Base-by-base conservation (phyloP, 2,113 vertebrate species). In the Cathartes aura region DNA sequence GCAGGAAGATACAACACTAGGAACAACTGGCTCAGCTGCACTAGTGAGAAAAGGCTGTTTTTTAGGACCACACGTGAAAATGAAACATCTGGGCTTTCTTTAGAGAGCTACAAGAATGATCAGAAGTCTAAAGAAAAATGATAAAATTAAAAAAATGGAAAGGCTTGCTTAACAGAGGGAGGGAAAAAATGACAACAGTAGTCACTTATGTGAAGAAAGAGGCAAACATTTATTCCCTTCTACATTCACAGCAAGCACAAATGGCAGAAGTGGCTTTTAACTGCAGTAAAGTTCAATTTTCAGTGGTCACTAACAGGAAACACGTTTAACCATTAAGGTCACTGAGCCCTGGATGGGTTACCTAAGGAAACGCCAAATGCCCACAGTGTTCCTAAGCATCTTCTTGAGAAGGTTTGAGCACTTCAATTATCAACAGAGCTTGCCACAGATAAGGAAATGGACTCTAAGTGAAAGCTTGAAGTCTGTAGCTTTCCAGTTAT, bases 301-400 rank as follows among this genome's bases (percentile, higher is more conserved):
- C 16, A 80, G 79, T 40, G 92, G 89, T 72, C 80, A 64, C 24
- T 5, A 71, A 64, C 73, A 93, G 87, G 92, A 95, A 97, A 84
- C 5, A 0, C 47, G 89, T 91, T 84, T 84, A 96, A 91, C 94
- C 76, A 89, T 78, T 43, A 74, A 62, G 36, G 59, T 10, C 1
- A 0, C 64, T 79, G 56, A 90, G 60, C 52, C 50, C 47, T n/a
- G 18, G 30, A 27, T 40, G 53, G 58, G 50, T 83, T 86, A 90
- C 59, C 71, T 29, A 80, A 80, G 40, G 58, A 92, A 96, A 80
- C 2, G 1, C 36, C 34, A 22, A 71, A 70, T 48, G 42, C 53
- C 79, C 70, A 32, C 29, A 88, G 56, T 1, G 15, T 4, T 84
- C 56, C 90, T 15, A 72, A 64, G 40, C 30, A 82, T 6, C 53